Evolutionary conservation across 2,113 vertebrate species (phyloP).

Genomic region (Pholis gunnellus): DNA sequence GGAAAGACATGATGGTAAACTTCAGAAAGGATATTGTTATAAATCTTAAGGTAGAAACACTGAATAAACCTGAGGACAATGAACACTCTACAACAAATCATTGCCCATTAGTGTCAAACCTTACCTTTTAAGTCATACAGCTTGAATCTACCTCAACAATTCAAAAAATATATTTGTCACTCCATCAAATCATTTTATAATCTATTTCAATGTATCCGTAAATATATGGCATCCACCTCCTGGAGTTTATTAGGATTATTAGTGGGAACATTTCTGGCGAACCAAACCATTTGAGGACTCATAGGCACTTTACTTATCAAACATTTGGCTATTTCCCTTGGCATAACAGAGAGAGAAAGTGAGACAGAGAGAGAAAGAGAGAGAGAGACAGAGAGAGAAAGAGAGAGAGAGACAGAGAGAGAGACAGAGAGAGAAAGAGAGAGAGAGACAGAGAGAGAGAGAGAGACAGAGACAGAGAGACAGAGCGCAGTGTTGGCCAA

Average conservation of each 20-base stretch:
- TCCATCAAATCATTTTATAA: too few relatives aligned
- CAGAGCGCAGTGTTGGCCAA: too few relatives aligned
- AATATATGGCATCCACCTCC: background rate
- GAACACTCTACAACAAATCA: background rate
- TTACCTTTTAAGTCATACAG: too few relatives aligned
- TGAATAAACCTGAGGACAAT: background rate
- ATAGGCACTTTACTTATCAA: slow-evolving; percentile 26
- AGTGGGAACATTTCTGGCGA: background rate
- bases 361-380: too few relatives aligned
- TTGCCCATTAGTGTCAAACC: background rate
- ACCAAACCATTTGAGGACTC: background rate
- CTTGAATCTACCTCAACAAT: background rate
- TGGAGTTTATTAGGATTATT: background rate
- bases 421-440: too few relatives aligned
- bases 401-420: too few relatives aligned
- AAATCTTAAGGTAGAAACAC: background rate
- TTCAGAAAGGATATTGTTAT: background rate
- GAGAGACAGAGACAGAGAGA: too few relatives aligned
- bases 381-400: too few relatives aligned
- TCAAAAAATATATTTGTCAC: background rate
- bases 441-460: too few relatives aligned
- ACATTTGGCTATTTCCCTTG: background rate
- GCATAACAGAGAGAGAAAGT: background rate
- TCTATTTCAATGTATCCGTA: too few relatives aligned
- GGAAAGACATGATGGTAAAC: background rate